A percentile compares a stretch with the other conserved stretches of the same genome.
These are phyloP conservation scores for Addax nasomaculatus DNA, from an alignment of 2,113 vertebrate genomes.

Conservation along the genomic window DNA sequence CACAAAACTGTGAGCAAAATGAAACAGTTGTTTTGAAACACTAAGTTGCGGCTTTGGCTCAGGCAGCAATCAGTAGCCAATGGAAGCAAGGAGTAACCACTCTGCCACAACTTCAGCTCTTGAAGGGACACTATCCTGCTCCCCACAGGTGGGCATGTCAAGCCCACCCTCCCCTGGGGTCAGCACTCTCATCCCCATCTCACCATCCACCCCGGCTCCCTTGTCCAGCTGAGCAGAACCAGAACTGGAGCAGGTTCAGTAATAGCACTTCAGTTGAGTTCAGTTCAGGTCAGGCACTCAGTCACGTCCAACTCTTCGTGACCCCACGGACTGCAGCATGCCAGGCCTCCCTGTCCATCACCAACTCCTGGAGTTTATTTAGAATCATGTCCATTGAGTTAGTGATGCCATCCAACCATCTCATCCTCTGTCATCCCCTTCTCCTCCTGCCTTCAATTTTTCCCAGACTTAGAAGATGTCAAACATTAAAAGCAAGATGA, in stretches of 20 bases:
- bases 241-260: accelerated
- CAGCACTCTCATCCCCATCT: neutral
- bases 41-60: neutral
- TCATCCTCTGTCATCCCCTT: neutral
- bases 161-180: no score
- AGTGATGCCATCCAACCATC: neutral
- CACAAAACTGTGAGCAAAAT: neutral
- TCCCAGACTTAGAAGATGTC: neutral
- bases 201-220: neutral
- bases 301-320: accelerated
- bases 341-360: neutral
- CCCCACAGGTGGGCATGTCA: neutral
- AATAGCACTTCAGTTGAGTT: neutral
- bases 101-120: neutral
- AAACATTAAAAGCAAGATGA: neutral
- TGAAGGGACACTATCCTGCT: neutral
- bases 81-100: neutral
- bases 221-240: no score
- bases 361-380: neutral
- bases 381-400: neutral
- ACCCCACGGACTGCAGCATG: neutral
- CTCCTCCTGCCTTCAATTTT: neutral
- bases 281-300: neutral
- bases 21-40: neutral
- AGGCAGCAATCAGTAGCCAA: neutral